phyloP scores from a whole-genome alignment of 2,797 vertebrate genomes.

The Chrysocyon brachyurus region DNA sequence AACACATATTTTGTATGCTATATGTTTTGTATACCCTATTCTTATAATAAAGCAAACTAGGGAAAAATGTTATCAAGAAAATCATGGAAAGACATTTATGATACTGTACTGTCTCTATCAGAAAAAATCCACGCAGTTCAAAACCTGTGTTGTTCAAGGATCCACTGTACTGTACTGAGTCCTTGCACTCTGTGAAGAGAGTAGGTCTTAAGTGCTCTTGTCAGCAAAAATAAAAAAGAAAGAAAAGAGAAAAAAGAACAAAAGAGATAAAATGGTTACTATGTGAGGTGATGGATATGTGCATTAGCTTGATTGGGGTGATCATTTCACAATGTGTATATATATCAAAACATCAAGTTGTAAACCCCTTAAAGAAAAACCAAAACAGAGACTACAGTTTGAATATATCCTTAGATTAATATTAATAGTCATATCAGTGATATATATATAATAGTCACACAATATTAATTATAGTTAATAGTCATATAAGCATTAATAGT shows the following conservation, averaged over 20 bases:
- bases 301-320: neutral
- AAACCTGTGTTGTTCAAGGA: neutral
- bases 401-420: neutral
- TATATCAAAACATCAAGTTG: neutral
- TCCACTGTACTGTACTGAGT: neutral
- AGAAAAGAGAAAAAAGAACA: neutral
- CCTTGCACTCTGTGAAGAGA: neutral
- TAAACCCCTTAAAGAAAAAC: neutral
- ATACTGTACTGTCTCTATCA: neutral
- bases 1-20: neutral
- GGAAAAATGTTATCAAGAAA: neutral
- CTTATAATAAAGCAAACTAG: neutral
- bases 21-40: neutral
- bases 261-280: neutral
- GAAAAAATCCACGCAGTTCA: neutral
- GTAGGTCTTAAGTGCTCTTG: neutral
- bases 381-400: neutral
- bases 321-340: neutral
- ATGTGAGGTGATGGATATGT: neutral
- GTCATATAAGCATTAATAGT: neutral
- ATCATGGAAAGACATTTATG: neutral
- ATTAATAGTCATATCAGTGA: neutral
- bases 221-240: neutral
- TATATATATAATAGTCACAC: too few species aligned
- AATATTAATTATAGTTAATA: neutral